These are phyloP conservation scores for Rhynchopsitta pachyrhyncha DNA, from an alignment of 2,113 vertebrate species.

Conservation along the genomic window DNA sequence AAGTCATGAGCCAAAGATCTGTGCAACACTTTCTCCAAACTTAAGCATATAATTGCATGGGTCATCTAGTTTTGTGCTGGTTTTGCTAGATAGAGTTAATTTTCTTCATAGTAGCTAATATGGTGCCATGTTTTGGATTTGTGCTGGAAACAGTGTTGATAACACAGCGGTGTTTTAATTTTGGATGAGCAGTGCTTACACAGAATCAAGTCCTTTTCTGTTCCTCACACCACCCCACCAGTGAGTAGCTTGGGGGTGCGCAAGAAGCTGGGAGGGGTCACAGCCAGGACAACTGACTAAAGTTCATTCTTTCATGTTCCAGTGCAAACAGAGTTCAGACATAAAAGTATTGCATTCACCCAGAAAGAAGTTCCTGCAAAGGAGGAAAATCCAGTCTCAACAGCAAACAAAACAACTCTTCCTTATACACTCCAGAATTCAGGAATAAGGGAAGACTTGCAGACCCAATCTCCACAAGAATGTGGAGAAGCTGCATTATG, in stretches of 20 bases:
- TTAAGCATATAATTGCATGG: neutral
- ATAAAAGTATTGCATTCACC: neutral
- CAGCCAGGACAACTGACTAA: neutral
- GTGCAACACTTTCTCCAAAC: neutral
- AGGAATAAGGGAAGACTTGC: neutral
- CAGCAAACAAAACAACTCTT: neutral
- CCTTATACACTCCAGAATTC: rapidly evolving
- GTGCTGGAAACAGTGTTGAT: neutral
- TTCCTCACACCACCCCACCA: neutral
- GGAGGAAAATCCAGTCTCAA: neutral
- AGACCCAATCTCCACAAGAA: neutral
- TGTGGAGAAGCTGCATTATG: neutral
- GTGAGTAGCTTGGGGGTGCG: neutral
- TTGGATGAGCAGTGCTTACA: neutral
- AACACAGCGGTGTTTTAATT: neutral
- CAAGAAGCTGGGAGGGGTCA: neutral
- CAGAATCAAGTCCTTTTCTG: neutral
- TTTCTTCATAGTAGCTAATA: neutral
- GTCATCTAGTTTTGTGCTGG: neutral
- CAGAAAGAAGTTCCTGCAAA: neutral
- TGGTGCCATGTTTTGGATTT: neutral
- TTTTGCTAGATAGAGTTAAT: neutral
- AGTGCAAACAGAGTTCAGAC: neutral
- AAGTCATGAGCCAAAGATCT: neutral
- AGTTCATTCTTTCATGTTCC: neutral